A percentile compares a stretch with the other conserved stretches of the same genome.
Evolutionary conservation across 2,888 invertebrate genomes (phyloP).

Genomic region (Rhamnusium bicolor): DNA sequence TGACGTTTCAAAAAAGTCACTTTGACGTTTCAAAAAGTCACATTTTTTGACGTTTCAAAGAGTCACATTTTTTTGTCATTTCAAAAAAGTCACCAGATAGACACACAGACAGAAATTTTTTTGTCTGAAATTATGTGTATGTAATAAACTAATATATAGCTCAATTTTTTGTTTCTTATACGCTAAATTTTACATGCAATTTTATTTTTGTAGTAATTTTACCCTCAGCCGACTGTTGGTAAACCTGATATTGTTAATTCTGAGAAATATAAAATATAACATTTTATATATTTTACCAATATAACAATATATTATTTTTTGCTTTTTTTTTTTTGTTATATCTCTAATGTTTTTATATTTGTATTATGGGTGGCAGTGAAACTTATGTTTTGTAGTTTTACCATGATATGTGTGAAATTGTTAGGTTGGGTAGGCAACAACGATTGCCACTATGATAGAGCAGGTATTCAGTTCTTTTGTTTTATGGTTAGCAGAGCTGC

Average conservation of each 20-base stretch:
- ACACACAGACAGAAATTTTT: too few relatives aligned
- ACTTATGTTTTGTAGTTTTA: neutral
- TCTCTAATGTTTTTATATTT: neutral
- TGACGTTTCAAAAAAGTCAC: too few relatives aligned
- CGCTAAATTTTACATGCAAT: too few relatives aligned
- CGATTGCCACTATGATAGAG: constrained; percentile 11
- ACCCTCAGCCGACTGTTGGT: neutral
- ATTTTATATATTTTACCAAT: neutral
- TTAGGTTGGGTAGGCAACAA: constrained; percentile 14
- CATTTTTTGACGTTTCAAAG: too few relatives aligned
- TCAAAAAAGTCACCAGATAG: too few relatives aligned
- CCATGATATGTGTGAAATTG: constrained; percentile 22
- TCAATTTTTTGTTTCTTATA: too few relatives aligned
- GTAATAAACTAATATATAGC: too few relatives aligned
- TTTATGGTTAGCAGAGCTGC: constrained; percentile 59
- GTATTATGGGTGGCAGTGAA: neutral
- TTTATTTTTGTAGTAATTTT: too few relatives aligned
- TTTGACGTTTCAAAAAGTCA: too few relatives aligned
- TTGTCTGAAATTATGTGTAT: too few relatives aligned
- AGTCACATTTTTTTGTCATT: too few relatives aligned
- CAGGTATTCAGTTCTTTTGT: constrained; percentile 51
- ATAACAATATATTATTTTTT: neutral
- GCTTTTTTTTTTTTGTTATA: neutral
- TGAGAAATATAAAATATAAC: constrained; percentile 4
- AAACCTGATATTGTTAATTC: constrained; percentile 15